Evolutionary conservation across 30 jellyfish, hydroid and myxozoan species (phyloP).

Genomic region (Pelagia noctiluca): DNA sequence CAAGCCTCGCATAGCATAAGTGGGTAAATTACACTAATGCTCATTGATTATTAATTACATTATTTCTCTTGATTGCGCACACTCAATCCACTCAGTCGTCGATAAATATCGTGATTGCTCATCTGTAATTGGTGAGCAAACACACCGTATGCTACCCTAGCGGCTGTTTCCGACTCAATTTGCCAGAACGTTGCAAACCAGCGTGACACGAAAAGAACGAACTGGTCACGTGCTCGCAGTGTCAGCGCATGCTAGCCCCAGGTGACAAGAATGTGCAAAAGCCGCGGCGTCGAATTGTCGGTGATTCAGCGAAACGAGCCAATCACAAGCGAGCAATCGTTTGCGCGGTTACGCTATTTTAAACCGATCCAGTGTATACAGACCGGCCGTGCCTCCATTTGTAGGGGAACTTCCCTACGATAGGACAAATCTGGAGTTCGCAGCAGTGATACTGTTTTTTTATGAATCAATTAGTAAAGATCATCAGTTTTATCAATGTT

Average conservation of each 20-base stretch:
- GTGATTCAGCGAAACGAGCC: not conserved
- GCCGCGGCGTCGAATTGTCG: slow-evolving; percentile 29
- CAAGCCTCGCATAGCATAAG: too few species aligned
- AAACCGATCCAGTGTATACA: slow-evolving; percentile 13
- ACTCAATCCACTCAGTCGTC: too few species aligned
- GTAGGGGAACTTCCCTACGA: too few species aligned
- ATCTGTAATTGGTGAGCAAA: not conserved
- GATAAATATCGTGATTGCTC: too few species aligned
- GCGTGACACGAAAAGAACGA: not conserved
- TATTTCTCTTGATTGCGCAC: too few species aligned
- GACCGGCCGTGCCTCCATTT: too few species aligned
- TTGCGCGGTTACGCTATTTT: slow-evolving; percentile 12
- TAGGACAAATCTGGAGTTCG: too few species aligned
- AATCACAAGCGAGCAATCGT: not conserved
- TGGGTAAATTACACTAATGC: too few species aligned
- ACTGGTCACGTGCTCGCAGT: slow-evolving; percentile 5
- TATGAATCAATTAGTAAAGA: too few species aligned
- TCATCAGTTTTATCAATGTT: too few species aligned
- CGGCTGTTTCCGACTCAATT: slow-evolving; percentile 12
- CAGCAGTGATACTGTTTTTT: too few species aligned
- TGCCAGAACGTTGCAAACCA: slow-evolving; percentile 2
- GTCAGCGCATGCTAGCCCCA: slow-evolving; percentile 29
- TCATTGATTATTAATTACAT: too few species aligned
- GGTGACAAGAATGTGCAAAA: slow-evolving; percentile 26
- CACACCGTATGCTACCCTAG: not conserved